Evolutionary conservation across 2,888 invertebrate genomes (phyloP).

Genomic region (Caenorhabditis macrosperma): DNA sequence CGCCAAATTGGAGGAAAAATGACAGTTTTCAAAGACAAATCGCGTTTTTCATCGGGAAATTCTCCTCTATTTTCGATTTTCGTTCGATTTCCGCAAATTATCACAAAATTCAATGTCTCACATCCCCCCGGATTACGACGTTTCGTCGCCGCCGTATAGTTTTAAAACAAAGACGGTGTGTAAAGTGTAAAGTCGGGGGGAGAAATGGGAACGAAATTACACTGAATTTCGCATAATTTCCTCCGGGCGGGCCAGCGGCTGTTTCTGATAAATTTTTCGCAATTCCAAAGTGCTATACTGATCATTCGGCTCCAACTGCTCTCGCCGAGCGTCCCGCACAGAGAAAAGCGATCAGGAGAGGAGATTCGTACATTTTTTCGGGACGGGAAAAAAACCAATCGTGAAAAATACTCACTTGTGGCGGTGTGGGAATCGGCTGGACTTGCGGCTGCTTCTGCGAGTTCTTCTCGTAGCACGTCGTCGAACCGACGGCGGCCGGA

Average conservation of each 20-base stretch:
- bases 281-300: too few relatives aligned
- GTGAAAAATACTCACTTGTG: slow-evolving; percentile 37
- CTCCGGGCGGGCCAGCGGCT: too few relatives aligned
- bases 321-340: too few relatives aligned
- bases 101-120: too few relatives aligned
- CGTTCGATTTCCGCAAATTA: too few relatives aligned
- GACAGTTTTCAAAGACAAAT: background rate
- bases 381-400: slow-evolving; percentile 6
- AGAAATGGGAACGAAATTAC: background rate
- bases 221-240: background rate
- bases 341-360: too few relatives aligned
- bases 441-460: slow-evolving; percentile 56
- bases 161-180: too few relatives aligned
- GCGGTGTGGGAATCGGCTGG: slow-evolving; percentile 36
- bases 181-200: background rate
- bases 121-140: too few relatives aligned
- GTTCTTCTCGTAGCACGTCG: slow-evolving; percentile 62
- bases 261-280: too few relatives aligned
- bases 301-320: background rate
- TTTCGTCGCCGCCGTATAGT: too few relatives aligned
- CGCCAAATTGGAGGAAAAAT: background rate
- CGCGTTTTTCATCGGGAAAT: background rate
- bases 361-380: too few relatives aligned
- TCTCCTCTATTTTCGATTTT: background rate
- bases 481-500: slow-evolving; percentile 63